Evolutionary conservation across 2,113 vertebrate genomes (phyloP), one percentile per base, ranked within the genome.

Genomic region (Lagopus leucura): DNA sequence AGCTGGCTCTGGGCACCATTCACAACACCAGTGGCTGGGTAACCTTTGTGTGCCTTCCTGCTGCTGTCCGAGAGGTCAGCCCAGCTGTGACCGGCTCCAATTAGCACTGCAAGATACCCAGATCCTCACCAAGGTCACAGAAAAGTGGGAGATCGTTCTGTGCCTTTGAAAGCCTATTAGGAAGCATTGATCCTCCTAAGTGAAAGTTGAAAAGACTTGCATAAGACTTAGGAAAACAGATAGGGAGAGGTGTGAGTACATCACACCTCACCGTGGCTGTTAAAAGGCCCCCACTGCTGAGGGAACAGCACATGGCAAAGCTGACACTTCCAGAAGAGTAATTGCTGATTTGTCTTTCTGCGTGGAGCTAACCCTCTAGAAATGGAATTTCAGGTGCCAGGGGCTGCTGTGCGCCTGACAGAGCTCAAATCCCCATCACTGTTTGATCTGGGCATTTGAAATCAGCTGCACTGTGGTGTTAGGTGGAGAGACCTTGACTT

Each of bases 111-210:
- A 48, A 92, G 73, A 85, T 40, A 32, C 48, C 54, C 86, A 85
- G 66, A 76, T 88, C 83, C 91, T 89, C 78, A 64, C 58, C 42
- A 43, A 75, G 81, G 47, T 91, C 11, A 2, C 86, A 92, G 61
- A 34, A 87, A 70, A 88, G 63, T 69, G 67, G 40, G 72, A 90
- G n/a, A 70, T 83, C 63, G 8, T 60, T 92, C 70, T 38, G 15
- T 88, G 91, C 69, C 81, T 92, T 74, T 90, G 86, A 86, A 92
- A 94, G 85, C 64, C 74, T 87, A 86, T 91, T 90, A 91, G 58
- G 74, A 90, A 88, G 17, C 76, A 89, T 3, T 63, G 90, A 92
- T 88, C 65, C 12, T 85, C 55, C 60, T 67, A 90, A 94, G 86
- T 87, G 40, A 58, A 95, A 81, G 76, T 94, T 84, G 83, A 80